Base-by-base conservation (phyloP, 2,888 invertebrate species). In the Pecten maximus region DNA sequence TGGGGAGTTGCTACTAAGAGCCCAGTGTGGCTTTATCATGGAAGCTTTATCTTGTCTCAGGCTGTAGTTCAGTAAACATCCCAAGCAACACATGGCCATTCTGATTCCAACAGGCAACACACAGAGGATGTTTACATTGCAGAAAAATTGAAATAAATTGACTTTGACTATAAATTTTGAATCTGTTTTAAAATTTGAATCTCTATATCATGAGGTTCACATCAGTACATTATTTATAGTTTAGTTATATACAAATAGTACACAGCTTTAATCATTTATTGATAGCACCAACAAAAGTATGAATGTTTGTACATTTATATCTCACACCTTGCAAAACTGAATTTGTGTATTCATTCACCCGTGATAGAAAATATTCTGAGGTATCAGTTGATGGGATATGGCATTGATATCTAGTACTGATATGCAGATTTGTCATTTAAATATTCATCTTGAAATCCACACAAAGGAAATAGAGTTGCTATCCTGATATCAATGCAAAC, bases 391-490 rank as follows among this genome's bases (percentile, higher is more conserved):
- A 74, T 23, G 35, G 19, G 54, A 19, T 19, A 74, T 44, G 44
- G 35, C 16, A 74, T 12, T 35, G 74, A 28, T 74, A 35, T 74
- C 16, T 74, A 10, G 8, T 10, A 74, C 28, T 3, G 74, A 74
- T 74, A 74, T 74, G 74, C 28, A 74, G 74, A 74, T 35, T 35
- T 74, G 74, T 74, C 74, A 74, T 74, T 74, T 74, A 74, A 44
- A 74, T 74, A 74, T 74, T 74, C 35, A 74, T 74, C 74, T 23
- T 35, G 6, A 35, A 28, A 35, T 35, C 35, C 0, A 35, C 35
- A 35, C 3, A 12, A 74, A 74, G 74, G 74, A 74, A 74, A 28
- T 28, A 35, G n/a, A n/a, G n/a, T 35, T 74, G 74, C 74, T 74
- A 74, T 74, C 74, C 28, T 35, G 35, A 74, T 23, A 74, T 35